These are phyloP conservation scores for Psylliodes chrysocephalus DNA, from an alignment of 2,888 invertebrate genomes.

Conservation along the genomic window DNA sequence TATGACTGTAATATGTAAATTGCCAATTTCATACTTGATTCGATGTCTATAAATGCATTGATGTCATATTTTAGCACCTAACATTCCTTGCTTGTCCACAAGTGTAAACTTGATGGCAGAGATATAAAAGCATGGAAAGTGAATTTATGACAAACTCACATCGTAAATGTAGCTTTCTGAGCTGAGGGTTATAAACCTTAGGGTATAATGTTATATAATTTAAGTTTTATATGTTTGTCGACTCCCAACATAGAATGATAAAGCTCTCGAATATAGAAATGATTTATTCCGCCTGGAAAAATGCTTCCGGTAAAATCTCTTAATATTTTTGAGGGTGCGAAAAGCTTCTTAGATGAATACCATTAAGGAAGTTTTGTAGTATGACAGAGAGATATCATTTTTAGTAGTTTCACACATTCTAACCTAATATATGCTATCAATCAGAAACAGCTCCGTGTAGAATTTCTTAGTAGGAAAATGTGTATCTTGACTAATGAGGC, in stretches of 20 bases:
- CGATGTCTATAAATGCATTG: no score
- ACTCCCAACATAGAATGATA: conserved; percentile 21
- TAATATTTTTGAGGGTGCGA: conserved; percentile 19
- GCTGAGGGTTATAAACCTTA: conserved; percentile 26
- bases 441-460: no score
- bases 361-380: conserved; percentile 26
- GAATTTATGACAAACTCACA: conserved; percentile 34
- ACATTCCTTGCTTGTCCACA: conserved; percentile 1
- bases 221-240: conserved; percentile 28
- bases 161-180: conserved; percentile 31
- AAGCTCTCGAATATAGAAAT: conserved; percentile 16
- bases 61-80: neutral
- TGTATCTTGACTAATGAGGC: no score
- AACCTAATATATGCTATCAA: no score
- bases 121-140: conserved; percentile 27
- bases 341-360: conserved; percentile 20
- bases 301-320: conserved; percentile 17
- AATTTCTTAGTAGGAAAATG: no score
- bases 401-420: neutral
- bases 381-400: conserved; percentile 8
- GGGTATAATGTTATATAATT: conserved; percentile 22
- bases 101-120: conserved; percentile 27
- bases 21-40: no score
- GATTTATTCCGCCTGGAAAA: conserved; percentile 24
- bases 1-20: neutral